Base-by-base conservation (phyloP, 2,113 vertebrate genomes). In the Apodemus sylvaticus region DNA sequence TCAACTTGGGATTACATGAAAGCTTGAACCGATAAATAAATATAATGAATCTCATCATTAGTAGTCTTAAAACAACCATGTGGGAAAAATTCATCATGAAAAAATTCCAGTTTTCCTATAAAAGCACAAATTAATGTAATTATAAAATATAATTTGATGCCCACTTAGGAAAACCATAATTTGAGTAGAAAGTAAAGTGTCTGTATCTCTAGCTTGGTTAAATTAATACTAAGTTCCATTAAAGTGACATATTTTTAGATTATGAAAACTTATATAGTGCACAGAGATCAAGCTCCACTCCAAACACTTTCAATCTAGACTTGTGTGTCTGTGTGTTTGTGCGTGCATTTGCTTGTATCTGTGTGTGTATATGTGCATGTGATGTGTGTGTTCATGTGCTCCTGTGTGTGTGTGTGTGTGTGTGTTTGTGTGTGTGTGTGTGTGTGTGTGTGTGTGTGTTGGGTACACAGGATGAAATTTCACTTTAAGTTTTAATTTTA, bases 141-240 rank as follows among this genome's bases (percentile, higher is more conserved):
- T 78, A 39, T 89, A 68, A 82, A 83, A 51, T 31, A 90, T 51
- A 34, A 73, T 62, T 60, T 19, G 39, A 8, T 22, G 55, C 62
- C 29, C 7, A 81, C 13, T 64, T 87, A 16, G 73, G 55, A 22
- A 60, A 12, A 82, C 19, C 3, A 19, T 26, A 2, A 58, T n/a
- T 96, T 93, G 93, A 31, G 22, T 79, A 42, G 19, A 74, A 94
- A 71, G 4, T 53, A 55, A 94, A 93, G 19, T 81, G 76, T 81
- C 45, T 60, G 34, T 22, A 58, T 88, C 76, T 88, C 22, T n/a
- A 68, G 71, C 86, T 92, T 22, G 53, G 8, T 60, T 73, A 42
- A 88, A 94, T 42, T 92, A 79, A 81, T 45, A 71, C 14, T 29
- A 70, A 45, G 94, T 89, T 88, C 45, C 77, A 24, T 68, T n/a